Evolutionary conservation across 2,797 vertebrate genomes (phyloP), one percentile per base, ranked within the genome.

Genomic region (Pangasius djambal): DNA sequence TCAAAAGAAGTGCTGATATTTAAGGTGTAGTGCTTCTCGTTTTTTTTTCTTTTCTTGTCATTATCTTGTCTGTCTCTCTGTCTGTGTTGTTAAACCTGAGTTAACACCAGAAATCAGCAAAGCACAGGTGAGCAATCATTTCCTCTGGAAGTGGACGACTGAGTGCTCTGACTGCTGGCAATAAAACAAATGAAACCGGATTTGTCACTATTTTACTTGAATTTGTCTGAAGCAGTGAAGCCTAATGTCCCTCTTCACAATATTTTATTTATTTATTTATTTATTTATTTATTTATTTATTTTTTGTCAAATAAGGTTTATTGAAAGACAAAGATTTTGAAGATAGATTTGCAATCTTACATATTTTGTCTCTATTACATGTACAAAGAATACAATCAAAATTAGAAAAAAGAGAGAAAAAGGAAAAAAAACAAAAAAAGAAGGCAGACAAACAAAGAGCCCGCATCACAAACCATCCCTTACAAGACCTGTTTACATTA

Each of bases 31-130:
- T 31, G 37, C 40, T 50, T 83, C 15, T 65, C 6, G 20, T 44
- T 4, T 65, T 83, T 83, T 18, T 31, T 63, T 15, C 57, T 48
- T 83, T 48, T 4, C 57, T 83, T 83, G 59, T 48, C 81, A 48
- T 5, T 31, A 48, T 28, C 22, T 48, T n/a, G 8, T 79, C 50
- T 57, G 48, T 78, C n/a, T 22, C 16, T 1, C 31, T 22, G 18
- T 59, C 3, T 48, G 61, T 84, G 13, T 48, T 67, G 25, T 84
- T 84, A 67, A 63, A 40, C 37, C 22, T 22, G 34, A 82, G 4
- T 61, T 61, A 82, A 40, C 10, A 81, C 31, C 78, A 81, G n/a
- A 79, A 67, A 77, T 81, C 52, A 57, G 52, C 52, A 59, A 59
- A 81, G 18, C 52, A 82, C 20, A 15, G 34, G 20, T 44, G 20